A percentile compares a stretch with the other conserved stretches of the same genome.
Evolutionary conservation across 2,797 vertebrate species (phyloP).

Genomic region (Dryobates pubescens): DNA sequence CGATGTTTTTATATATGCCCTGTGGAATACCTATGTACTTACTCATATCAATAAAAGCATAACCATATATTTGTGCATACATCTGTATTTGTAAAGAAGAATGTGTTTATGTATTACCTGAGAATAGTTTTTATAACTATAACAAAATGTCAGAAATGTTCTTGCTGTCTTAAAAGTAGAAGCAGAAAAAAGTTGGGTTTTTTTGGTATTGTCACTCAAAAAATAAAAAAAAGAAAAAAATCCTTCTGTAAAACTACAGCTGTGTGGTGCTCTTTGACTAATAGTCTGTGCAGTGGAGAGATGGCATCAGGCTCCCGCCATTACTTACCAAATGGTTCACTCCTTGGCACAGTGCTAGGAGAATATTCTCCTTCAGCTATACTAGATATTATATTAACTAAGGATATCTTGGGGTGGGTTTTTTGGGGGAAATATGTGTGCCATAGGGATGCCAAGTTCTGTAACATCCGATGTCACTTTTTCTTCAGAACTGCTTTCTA

Average conservation of each 20-base stretch:
- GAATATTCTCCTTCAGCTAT: neutral
- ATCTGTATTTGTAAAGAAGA: neutral
- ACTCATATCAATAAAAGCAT: neutral
- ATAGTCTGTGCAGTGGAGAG: neutral
- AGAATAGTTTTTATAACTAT: neutral
- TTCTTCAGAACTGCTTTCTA: neutral
- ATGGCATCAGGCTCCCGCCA: neutral
- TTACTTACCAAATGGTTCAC: neutral
- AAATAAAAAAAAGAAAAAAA: neutral
- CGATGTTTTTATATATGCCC: neutral
- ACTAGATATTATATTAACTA: neutral
- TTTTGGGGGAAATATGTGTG: neutral
- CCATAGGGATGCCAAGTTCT: neutral
- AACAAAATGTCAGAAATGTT: neutral
- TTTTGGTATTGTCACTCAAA: neutral
- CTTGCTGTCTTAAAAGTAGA: neutral
- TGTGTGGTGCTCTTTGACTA: conserved; percentile 23
- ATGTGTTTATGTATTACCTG: neutral
- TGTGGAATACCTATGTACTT: neutral
- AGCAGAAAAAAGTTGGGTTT: neutral
- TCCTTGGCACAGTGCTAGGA: neutral
- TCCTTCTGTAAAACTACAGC: conserved; percentile 29
- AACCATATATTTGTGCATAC: neutral
- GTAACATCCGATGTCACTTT: neutral
- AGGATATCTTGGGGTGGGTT: neutral